phyloP scores from a whole-genome alignment of 2,113 vertebrate genomes.

The Pseudorectes ferrugineus region DNA sequence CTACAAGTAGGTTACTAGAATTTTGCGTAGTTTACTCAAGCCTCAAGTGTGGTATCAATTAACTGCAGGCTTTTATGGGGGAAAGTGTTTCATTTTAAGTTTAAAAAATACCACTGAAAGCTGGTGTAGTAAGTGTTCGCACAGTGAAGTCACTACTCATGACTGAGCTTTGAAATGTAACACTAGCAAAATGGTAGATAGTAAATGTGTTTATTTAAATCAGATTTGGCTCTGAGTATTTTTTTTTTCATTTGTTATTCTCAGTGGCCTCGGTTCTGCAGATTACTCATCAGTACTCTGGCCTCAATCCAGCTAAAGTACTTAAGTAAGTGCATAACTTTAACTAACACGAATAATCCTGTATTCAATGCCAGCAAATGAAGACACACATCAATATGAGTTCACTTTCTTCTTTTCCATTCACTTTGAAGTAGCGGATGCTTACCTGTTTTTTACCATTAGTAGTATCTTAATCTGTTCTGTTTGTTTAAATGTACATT shows the following conservation, averaged over 20 bases:
- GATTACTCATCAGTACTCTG: constrained; percentile 31
- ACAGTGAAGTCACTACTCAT: not conserved
- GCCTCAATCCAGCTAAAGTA: constrained; percentile 34
- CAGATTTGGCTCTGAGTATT: not conserved
- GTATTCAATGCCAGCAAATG: not conserved
- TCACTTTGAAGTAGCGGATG: not conserved
- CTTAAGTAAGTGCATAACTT: constrained; percentile 39
- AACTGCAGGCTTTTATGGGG: not conserved
- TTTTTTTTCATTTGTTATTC: not conserved
- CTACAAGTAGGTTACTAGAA: not conserved
- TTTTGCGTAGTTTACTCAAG: not conserved
- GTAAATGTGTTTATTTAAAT: constrained; percentile 10
- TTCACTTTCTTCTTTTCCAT: not conserved
- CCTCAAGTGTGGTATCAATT: not conserved
- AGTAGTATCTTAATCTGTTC: not conserved
- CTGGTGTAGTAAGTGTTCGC: not conserved
- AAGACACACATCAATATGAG: not conserved
- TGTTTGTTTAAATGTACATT: not conserved
- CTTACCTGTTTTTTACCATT: not conserved
- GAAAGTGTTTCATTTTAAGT: not conserved
- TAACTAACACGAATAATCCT: constrained; percentile 34
- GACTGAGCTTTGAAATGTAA: not conserved
- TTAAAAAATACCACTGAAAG: not conserved
- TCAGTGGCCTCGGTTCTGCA: not conserved
- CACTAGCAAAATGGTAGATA: not conserved